Conservation (phyloP, 1,140 invertebrate species). For the Leptopilina boulardi region DNA sequence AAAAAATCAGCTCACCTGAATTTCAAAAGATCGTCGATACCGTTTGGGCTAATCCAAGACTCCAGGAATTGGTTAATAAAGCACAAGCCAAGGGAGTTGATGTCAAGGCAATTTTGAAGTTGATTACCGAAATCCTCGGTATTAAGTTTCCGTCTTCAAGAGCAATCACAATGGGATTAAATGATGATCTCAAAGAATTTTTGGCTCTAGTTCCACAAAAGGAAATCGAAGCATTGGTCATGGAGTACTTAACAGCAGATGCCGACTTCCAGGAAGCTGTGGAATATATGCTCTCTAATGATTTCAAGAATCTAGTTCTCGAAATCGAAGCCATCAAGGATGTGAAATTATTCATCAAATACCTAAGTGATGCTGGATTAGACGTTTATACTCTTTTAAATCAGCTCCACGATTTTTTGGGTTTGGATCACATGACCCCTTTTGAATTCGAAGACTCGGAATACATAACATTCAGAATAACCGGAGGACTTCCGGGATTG, state of each 20-base stretch:
- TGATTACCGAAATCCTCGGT: slow-evolving; percentile 49
- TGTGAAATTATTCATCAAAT: slow-evolving; percentile 47
- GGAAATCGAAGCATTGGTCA: neutral
- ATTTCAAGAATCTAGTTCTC: slow-evolving; percentile 50
- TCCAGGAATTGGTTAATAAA: slow-evolving; percentile 40
- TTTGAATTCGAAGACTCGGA: neutral
- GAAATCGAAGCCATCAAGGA: slow-evolving; percentile 52
- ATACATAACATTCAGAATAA: slow-evolving; percentile 36
- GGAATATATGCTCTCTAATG: slow-evolving; percentile 46
- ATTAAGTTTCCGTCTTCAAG: slow-evolving; percentile 43
- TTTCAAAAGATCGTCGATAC: slow-evolving; percentile 44
- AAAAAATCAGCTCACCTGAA: slow-evolving; percentile 42
- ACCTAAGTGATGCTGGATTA: slow-evolving; percentile 47
- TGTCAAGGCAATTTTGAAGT: slow-evolving; percentile 46
- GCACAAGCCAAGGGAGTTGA: slow-evolving; percentile 51
- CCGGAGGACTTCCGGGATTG: slow-evolving; percentile 52
- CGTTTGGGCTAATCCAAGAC: slow-evolving; percentile 41
- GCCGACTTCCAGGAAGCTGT: slow-evolving; percentile 47
- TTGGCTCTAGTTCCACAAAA: neutral
- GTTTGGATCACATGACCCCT: slow-evolving; percentile 42
- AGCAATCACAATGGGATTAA: neutral
- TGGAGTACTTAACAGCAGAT: slow-evolving; percentile 36
- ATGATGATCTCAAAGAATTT: neutral
- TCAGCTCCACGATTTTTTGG: slow-evolving; percentile 52
- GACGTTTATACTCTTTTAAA: slow-evolving; percentile 49